Percentiles rank a stretch among this genome's conserved stretches.
These are phyloP conservation scores for Acleris sparsana DNA, from an alignment of 2,888 invertebrate species.

Conservation along the genomic window DNA sequence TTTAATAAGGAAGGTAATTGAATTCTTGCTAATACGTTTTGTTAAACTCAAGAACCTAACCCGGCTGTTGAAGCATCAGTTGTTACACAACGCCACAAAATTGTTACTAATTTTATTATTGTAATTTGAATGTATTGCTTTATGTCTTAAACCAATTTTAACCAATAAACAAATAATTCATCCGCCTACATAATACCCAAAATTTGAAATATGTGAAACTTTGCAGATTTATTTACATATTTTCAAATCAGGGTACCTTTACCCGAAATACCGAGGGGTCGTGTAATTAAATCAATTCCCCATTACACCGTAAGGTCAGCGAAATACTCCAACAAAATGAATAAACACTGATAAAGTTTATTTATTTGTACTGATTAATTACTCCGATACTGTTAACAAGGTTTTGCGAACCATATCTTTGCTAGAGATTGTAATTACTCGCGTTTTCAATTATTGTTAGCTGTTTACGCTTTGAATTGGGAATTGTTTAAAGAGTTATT, in stretches of 20 bases:
- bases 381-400: conserved; percentile 37
- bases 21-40: no score
- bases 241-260: conserved; percentile 8
- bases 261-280: conserved; percentile 10
- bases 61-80: no score
- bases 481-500: no score
- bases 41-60: no score
- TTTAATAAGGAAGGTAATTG: no score
- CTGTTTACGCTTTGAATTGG: conserved; percentile 15
- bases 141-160: no score
- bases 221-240: conserved; percentile 3
- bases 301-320: conserved; percentile 25
- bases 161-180: no score
- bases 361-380: conserved; percentile 43
- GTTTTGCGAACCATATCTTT: conserved; percentile 28
- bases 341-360: conserved; percentile 35
- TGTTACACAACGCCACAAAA: no score
- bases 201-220: background rate
- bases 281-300: conserved; percentile 27
- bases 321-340: conserved; percentile 34
- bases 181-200: background rate
- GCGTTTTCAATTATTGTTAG: conserved; percentile 39
- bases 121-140: no score
- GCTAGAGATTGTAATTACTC: conserved; percentile 33
- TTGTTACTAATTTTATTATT: no score